Conservation (phyloP, 1,140 invertebrate species). For the Drosophila pachea region DNA sequence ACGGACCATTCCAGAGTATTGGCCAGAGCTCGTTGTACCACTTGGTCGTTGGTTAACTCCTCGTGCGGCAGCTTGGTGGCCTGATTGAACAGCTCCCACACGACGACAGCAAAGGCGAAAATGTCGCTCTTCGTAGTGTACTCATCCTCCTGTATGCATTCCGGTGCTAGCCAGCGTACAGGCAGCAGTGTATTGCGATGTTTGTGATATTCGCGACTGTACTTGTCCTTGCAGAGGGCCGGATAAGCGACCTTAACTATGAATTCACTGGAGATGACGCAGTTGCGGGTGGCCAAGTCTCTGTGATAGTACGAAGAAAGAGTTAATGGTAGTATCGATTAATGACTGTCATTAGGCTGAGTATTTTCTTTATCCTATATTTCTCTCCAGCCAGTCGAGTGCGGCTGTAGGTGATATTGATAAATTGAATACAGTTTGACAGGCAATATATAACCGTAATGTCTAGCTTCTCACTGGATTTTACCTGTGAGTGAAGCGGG, state of each 20-base stretch:
- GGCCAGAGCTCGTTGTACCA: slow-evolving; percentile 85
- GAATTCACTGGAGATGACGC: slow-evolving; percentile 90
- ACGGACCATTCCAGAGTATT: slow-evolving; percentile 84
- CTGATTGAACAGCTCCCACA: slow-evolving; percentile 89
- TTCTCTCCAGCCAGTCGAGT: neutral
- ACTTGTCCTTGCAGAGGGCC: slow-evolving; percentile 89
- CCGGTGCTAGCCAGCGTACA: slow-evolving; percentile 91
- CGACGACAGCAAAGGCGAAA: slow-evolving; percentile 92
- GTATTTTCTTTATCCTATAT: neutral
- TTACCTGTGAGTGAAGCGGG: slow-evolving; percentile 74
- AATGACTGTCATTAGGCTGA: slow-evolving; percentile 15
- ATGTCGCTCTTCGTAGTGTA: slow-evolving; percentile 97
- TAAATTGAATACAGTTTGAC: neutral
- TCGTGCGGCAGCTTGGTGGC: slow-evolving; percentile 92
- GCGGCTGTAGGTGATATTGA: neutral
- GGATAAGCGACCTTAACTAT: slow-evolving; percentile 91
- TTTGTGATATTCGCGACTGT: slow-evolving; percentile 91
- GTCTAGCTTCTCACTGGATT: neutral
- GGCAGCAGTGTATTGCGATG: slow-evolving; percentile 89
- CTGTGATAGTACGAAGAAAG: slow-evolving; percentile 45
- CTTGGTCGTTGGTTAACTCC: slow-evolving; percentile 88
- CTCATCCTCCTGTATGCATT: slow-evolving; percentile 93
- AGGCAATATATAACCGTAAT: neutral
- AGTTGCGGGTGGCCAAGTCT: slow-evolving; percentile 96
- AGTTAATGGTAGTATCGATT: neutral